Evolutionary conservation across 2,113 vertebrate species (phyloP), one percentile per base, ranked within the genome.

Genomic region (Myocastor coypus): DNA sequence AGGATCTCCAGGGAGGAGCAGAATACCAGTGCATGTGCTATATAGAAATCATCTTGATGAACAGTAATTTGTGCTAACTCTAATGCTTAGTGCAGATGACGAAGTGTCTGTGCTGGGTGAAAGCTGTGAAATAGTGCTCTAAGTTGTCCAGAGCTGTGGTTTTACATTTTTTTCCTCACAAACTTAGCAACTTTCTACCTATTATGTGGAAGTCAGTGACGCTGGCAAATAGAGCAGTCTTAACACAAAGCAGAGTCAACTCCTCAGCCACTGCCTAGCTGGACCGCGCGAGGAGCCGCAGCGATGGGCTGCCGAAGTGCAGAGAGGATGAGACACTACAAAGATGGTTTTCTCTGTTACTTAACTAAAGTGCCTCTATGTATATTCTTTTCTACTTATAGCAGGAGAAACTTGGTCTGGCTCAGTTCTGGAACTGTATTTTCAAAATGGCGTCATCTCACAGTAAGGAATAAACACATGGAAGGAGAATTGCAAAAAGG

Each of bases 301-400:
- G 42, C 28, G 13, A 46, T 3, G 7, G 84, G 96, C 96, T 98
- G 96, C 85, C 34, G 97, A 52, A 59, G 91, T 97, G 88, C 94
- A 97, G 97, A 91, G 83, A 89, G 92, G 95, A 97, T 96, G 95
- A 97, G 96, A 96, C 96, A 96, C 92, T 91, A 93, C 95, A 83
- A 92, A 93, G 97, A 95, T 97, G 94, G 95, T 95, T 97, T 97
- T 97, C 97, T 98, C 98, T 94, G 94, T 98, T 98, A 98, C 98
- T 98, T 98, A 98, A 98, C 98, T 98, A 97, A 99, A 99, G 98
- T 99, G 98, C 98, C 98, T 99, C 98, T 98, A 97, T 98, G 97
- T 98, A 97, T 98, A 98, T 98, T 98, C 98, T 98, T 98, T 97
- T 96, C 96, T 98, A 98, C 98, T 98, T 97, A 97, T 98, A 97